These are phyloP conservation scores for Eudemis profundana DNA, from an alignment of 2,888 invertebrate species.

Conservation along the genomic window DNA sequence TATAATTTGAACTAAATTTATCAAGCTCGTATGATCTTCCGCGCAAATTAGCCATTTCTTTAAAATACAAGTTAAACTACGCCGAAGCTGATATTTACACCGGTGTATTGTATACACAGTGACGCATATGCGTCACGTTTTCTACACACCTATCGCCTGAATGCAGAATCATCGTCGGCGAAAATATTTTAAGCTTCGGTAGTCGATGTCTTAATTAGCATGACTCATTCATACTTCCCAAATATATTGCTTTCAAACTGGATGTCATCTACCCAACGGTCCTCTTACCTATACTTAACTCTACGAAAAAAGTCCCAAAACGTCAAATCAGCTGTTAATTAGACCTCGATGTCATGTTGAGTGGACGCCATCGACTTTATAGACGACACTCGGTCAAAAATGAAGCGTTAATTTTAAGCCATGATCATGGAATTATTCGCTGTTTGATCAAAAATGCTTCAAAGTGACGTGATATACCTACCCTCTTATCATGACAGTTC, in stretches of 20 bases:
- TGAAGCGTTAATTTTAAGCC: background rate
- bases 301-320: slow-evolving; percentile 6
- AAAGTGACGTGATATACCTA: background rate
- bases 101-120: too few species aligned
- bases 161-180: too few species aligned
- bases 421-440: slow-evolving; percentile 13
- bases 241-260: slow-evolving; percentile 4
- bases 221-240: too few species aligned
- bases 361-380: slow-evolving; percentile 11
- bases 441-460: slow-evolving; percentile 11
- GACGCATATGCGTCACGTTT: too few species aligned
- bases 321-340: slow-evolving; percentile 28
- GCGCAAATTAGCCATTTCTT: too few species aligned
- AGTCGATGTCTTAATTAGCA: too few species aligned
- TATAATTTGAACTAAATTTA: too few species aligned
- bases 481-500: background rate
- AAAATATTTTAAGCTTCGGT: too few species aligned
- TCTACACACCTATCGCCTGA: too few species aligned
- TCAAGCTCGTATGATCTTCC: too few species aligned
- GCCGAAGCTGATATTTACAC: too few species aligned
- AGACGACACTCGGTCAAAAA: slow-evolving; percentile 18
- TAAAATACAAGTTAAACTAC: too few species aligned
- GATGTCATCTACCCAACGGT: background rate
- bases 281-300: slow-evolving; percentile 5
- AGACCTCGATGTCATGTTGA: slow-evolving; percentile 14